Evolutionary conservation across 2,113 vertebrate species (phyloP).

Genomic region (Neoarius graeffei): DNA sequence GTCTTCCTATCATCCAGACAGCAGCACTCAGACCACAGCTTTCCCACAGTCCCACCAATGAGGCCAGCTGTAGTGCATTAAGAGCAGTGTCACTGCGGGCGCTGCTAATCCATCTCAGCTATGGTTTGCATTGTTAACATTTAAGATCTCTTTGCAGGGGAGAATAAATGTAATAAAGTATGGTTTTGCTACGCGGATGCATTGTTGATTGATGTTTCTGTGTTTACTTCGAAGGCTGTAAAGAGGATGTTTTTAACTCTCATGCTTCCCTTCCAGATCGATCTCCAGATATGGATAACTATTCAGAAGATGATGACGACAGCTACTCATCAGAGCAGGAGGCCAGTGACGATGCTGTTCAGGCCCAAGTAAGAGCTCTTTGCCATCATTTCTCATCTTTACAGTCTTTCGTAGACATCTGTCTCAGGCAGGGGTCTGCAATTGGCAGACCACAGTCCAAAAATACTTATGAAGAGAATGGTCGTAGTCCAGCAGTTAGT

Average conservation of each 20-base stretch:
- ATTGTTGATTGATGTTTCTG: background rate
- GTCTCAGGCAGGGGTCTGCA: background rate
- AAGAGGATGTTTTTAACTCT: background rate
- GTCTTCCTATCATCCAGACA: constrained; percentile 25
- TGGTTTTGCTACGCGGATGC: background rate
- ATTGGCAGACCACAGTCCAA: background rate
- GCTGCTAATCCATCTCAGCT: background rate
- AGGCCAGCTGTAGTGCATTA: constrained; percentile 30
- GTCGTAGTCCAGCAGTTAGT: background rate
- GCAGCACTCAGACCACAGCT: constrained; percentile 14
- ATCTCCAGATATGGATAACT: constrained; percentile 67
- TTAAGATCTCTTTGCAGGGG: background rate
- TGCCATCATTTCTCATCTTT: background rate
- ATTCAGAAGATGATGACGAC: constrained; percentile 68
- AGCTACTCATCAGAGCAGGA: constrained; percentile 68
- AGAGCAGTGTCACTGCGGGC: background rate
- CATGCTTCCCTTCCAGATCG: constrained; percentile 54
- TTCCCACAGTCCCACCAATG: constrained; percentile 4
- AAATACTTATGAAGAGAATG: background rate
- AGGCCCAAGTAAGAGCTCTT: constrained; percentile 55
- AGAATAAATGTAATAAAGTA: background rate
- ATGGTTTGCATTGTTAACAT: constrained; percentile 1
- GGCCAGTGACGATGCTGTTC: constrained; percentile 64
- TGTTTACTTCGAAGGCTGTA: background rate
- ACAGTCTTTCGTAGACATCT: background rate